Base-by-base conservation (phyloP, 2,888 invertebrate species). In the Anticlea derivata region DNA sequence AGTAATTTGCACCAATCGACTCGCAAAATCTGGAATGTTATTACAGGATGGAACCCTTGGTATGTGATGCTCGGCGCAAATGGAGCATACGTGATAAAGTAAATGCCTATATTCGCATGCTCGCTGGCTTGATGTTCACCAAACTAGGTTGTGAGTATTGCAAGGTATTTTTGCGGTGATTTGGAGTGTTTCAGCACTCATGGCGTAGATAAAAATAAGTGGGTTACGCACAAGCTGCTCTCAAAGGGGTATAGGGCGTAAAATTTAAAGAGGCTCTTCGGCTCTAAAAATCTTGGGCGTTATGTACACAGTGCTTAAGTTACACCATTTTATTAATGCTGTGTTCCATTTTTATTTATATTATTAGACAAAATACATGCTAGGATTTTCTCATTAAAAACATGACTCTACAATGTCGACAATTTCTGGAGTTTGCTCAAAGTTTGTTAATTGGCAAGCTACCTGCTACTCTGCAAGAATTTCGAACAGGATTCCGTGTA, bases 1-100 rank as follows among this genome's bases (percentile, higher is more conserved):
- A 38, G 55, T 58, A 52, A 55, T 52, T 55, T 52, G 50, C 6
- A 31, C 51, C 55, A 49, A 58, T 47, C 50, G 51, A 45, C 51
- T 53, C 55, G 50, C 45, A 58, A 55, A 52, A 58, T 58, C 55
- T 58, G 55, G 55, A 55, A 53, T 53, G 50, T 55, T 52, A 55
- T 55, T 55, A 55, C 55, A 46, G 31, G 22, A 46, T 23, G 33
- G 46, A 50, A 20, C 58, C 45, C 51, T 49, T 17, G 27, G 44
- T 50, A 50, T 48, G 47, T 41, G 27, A 50, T 33, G 29, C 29
- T 30, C 37, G 17, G 29, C n/a, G 13, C 22, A 47, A 53, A 48
- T 30, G n/a, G 52, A 12, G 38, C 29, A 24, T 39, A 26, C 26
- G 33, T 43, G 33, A 43, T 43, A 47, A 43, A 43, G 38, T 38